Conservation (phyloP, 2,888 invertebrate genomes). For the Clistopyga incitator region DNA sequence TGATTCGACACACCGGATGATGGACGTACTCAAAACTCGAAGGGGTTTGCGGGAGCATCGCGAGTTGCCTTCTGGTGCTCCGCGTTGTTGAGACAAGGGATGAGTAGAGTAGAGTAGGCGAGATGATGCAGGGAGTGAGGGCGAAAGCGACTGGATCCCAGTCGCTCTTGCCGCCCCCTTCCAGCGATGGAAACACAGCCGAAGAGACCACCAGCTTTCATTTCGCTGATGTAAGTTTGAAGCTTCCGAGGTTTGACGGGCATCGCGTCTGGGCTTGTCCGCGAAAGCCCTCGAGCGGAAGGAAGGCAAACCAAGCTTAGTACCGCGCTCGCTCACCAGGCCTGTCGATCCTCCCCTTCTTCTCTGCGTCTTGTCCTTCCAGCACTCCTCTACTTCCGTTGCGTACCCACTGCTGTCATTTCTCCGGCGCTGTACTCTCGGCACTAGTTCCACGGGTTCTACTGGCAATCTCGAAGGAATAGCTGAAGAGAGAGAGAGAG, state of each 20-base stretch:
- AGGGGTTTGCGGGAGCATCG: conserved; percentile 42
- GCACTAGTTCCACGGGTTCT: conserved; percentile 2
- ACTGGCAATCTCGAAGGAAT: conserved; percentile 1
- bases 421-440: conserved; percentile 2
- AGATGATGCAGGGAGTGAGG: conserved; percentile 2
- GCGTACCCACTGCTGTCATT: conserved; percentile 24
- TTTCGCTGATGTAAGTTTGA: conserved; percentile 82
- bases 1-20: conserved; percentile 63
- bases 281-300: conserved; percentile 76
- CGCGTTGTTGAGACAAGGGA: conserved; percentile 29
- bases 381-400: conserved; percentile 27
- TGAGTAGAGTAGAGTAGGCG: conserved; percentile 1
- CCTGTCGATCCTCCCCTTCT: conserved; percentile 49
- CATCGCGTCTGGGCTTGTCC: conserved; percentile 76
- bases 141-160: conserved; percentile 9
- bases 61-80: conserved; percentile 20
- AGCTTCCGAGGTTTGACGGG: conserved; percentile 78
- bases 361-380: conserved; percentile 11
- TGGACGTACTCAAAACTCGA: conserved; percentile 54
- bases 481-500: neutral
- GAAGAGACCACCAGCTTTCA: conserved; percentile 73
- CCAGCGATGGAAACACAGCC: conserved; percentile 42
- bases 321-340: conserved; percentile 45
- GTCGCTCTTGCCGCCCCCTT: neutral
- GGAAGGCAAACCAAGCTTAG: conserved; percentile 74